These are phyloP conservation scores for Motacilla tschutschensis DNA, from an alignment of 2,113 vertebrate species.

Conservation along the genomic window DNA sequence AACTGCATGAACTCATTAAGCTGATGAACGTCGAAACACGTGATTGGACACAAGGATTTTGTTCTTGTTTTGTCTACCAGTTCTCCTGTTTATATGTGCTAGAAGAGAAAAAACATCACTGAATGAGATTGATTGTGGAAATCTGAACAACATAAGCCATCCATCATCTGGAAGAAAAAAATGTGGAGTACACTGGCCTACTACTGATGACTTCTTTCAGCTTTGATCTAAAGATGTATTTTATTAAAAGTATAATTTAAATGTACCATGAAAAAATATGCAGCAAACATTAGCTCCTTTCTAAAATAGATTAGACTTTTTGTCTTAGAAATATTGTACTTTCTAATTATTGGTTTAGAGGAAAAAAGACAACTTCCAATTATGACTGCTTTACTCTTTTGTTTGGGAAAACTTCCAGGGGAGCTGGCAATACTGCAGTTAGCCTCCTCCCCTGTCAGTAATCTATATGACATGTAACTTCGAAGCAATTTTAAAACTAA, in stretches of 20 bases:
- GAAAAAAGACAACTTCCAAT: slow-evolving; percentile 38
- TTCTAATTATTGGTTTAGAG: slow-evolving; percentile 69
- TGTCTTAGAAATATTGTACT: slow-evolving; percentile 73
- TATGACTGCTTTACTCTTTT: slow-evolving; percentile 59
- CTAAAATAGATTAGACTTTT: slow-evolving; percentile 77
- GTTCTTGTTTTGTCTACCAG: slow-evolving; percentile 73
- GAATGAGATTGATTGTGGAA: slow-evolving; percentile 65
- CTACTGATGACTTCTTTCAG: slow-evolving; percentile 83
- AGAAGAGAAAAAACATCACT: slow-evolving; percentile 65
- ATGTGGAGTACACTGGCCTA: slow-evolving; percentile 76
- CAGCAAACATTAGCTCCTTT: slow-evolving; percentile 76
- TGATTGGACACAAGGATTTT: slow-evolving; percentile 67
- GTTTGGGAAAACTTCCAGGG: slow-evolving; percentile 49
- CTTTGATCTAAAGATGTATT: slow-evolving; percentile 84
- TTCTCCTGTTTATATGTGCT: slow-evolving; percentile 68
- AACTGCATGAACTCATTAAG: slow-evolving; percentile 72
- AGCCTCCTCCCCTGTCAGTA: slow-evolving; percentile 18
- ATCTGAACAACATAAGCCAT: slow-evolving; percentile 59
- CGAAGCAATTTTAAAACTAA: slow-evolving; percentile 40
- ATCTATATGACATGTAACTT: slow-evolving; percentile 29
- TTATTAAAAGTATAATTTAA: slow-evolving; percentile 86
- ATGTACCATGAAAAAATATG: slow-evolving; percentile 77
- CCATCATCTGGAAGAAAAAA: slow-evolving; percentile 60
- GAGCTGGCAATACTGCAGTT: slow-evolving; percentile 31
- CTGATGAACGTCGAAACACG: slow-evolving; percentile 67